Percentiles rank a stretch among this genome's conserved stretches.
phyloP scores from a whole-genome alignment of 1,140 invertebrate species.

The Scylla paramamosain region DNA sequence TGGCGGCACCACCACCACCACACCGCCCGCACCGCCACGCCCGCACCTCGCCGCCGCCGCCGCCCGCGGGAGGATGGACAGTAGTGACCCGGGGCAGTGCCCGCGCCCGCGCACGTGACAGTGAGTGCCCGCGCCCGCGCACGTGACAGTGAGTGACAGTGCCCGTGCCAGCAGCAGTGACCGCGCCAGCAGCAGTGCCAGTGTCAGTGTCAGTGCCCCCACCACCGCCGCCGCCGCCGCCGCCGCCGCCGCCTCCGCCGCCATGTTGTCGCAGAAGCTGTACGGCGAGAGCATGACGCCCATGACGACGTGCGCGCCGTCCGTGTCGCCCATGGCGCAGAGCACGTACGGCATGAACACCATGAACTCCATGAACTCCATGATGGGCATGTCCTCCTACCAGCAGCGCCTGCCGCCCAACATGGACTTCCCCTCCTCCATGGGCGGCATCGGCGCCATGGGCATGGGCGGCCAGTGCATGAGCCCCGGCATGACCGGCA shows the following conservation, averaged over 20 bases:
- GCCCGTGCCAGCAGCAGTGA: not conserved
- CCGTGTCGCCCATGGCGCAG: constrained; percentile 77
- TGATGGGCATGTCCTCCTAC: constrained; percentile 77
- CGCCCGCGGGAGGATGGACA: not conserved
- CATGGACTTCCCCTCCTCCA: constrained; percentile 77
- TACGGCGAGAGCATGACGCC: constrained; percentile 77
- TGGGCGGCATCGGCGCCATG: constrained; percentile 77
- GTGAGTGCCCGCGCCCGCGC: not conserved
- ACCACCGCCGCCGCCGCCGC: not conserved
- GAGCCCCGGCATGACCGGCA: constrained; percentile 77
- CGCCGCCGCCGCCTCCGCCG: not conserved
- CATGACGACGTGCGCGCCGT: constrained; percentile 74
- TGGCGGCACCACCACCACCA: not conserved
- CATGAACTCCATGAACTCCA: constrained; percentile 77
- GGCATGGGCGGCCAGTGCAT: constrained; percentile 77
- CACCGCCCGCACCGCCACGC: not conserved
- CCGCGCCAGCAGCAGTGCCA: not conserved
- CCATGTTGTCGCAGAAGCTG: constrained; percentile 77
- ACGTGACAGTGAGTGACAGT: not conserved
- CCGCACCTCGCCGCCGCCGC: not conserved
- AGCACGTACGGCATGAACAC: constrained; percentile 75
- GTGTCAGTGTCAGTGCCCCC: not conserved
- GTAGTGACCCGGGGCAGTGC: constrained; percentile 58
- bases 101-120: constrained; percentile 35
- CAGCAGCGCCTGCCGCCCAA: constrained; percentile 77